phyloP scores from a whole-genome alignment of 1,140 invertebrate genomes.

The Drosophila prosaltans region DNA sequence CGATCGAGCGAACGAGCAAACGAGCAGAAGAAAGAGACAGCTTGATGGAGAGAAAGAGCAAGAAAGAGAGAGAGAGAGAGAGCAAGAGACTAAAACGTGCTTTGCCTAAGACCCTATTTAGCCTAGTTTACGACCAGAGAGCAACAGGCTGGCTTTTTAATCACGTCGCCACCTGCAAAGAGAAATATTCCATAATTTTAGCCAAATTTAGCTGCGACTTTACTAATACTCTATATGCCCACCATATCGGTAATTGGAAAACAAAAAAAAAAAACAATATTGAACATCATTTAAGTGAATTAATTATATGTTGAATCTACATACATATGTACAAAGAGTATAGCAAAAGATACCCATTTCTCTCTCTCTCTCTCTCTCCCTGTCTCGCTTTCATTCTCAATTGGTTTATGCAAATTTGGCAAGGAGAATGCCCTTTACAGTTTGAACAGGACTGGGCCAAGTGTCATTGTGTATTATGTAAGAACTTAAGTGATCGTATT shows the following conservation, averaged over 20 bases:
- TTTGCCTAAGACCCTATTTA: constrained; percentile 78
- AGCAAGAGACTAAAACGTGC: constrained; percentile 65
- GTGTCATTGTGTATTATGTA: constrained; percentile 20
- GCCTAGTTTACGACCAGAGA: constrained; percentile 67
- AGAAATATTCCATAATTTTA: neutral
- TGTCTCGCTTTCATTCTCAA: neutral
- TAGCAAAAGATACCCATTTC: neutral
- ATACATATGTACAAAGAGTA: no score
- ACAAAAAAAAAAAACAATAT: no score
- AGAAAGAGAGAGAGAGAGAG: constrained; percentile 24
- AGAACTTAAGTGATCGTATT: constrained; percentile 7
- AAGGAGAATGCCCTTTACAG: constrained; percentile 37
- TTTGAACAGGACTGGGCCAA: constrained; percentile 23
- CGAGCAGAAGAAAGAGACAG: neutral
- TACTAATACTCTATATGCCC: neutral
- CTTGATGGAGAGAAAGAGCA: constrained; percentile 27
- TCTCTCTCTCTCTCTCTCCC: neutral
- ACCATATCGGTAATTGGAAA: no score
- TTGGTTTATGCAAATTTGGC: constrained; percentile 56
- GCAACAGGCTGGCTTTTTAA: constrained; percentile 56
- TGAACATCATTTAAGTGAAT: no score
- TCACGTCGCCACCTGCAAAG: constrained; percentile 64
- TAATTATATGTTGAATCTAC: no score
- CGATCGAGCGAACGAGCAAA: neutral
- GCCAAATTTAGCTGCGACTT: neutral